Conservation (phyloP, 2,113 vertebrate species). For the Parotia lawesii region DNA sequence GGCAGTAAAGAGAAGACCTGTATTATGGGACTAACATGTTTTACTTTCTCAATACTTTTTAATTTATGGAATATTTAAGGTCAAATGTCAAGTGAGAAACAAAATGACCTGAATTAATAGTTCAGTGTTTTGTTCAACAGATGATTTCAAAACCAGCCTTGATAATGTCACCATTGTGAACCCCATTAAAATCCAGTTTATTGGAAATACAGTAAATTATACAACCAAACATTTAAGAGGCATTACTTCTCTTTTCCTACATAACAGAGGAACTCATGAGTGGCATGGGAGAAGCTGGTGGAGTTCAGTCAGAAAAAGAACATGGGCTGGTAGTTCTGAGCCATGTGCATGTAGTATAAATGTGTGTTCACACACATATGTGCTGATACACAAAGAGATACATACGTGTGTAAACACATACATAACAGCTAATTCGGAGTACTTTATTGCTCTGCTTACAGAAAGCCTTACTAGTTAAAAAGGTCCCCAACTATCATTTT, state of each 20-base stretch:
- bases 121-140: neutral
- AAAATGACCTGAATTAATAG: neutral
- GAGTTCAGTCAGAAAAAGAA: neutral
- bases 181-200: constrained; percentile 5
- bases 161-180: constrained; percentile 5
- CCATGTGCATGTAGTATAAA: neutral
- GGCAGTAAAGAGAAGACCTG: neutral
- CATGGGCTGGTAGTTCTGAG: neutral
- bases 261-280: neutral
- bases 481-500: neutral
- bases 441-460: neutral
- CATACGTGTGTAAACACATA: neutral
- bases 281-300: neutral
- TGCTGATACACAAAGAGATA: neutral
- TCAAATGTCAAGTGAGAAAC: constrained; percentile 17
- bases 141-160: neutral
- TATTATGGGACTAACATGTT: neutral
- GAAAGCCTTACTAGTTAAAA: neutral
- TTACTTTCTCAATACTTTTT: neutral
- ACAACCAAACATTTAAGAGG: neutral
- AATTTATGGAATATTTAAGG: constrained; percentile 5
- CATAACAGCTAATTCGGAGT: neutral
- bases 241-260: neutral
- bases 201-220: constrained; percentile 20
- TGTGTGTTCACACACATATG: neutral